A percentile compares a stretch with the other conserved stretches of the same genome.
Evolutionary conservation across 2,888 invertebrate species (phyloP).

Genomic region (Ashinkailepas kermadecensis): DNA sequence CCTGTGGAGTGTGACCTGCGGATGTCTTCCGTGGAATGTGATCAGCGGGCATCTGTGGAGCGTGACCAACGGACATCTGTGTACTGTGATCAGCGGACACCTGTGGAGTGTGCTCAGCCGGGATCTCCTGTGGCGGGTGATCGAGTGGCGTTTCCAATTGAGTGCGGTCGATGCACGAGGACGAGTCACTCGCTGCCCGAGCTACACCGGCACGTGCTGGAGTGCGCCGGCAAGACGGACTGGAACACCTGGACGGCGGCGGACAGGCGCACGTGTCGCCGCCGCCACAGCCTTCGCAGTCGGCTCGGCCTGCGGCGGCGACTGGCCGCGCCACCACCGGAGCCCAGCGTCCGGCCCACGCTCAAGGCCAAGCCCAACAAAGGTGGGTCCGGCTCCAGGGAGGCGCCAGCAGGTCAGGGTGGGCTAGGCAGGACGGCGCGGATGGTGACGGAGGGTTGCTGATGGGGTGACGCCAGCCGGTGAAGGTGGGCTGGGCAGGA

Average conservation of each 20-base stretch:
- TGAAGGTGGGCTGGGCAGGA: no score
- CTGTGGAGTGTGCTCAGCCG: no score
- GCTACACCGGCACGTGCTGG: slow-evolving; percentile 78
- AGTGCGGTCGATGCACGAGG: slow-evolving; percentile 72
- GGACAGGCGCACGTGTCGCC: slow-evolving; percentile 52
- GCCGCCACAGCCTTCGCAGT: slow-evolving; percentile 37
- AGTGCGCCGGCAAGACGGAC: slow-evolving; percentile 78
- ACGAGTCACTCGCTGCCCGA: slow-evolving; percentile 59
- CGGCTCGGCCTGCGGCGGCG: slow-evolving; percentile 46
- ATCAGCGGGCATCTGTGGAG: no score
- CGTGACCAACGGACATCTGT: no score
- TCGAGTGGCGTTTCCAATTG: slow-evolving; percentile 21
- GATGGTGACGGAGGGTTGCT: no score
- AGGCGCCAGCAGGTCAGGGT: no score
- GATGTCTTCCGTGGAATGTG: no score
- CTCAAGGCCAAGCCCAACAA: slow-evolving; percentile 4
- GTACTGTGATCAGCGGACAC: no score
- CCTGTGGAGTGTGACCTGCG: no score
- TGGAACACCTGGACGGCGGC: slow-evolving; percentile 55
- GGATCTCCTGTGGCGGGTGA: no score
- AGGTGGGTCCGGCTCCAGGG: background rate
- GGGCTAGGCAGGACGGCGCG: no score
- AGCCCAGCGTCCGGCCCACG: background rate
- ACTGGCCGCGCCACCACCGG: slow-evolving; percentile 36
- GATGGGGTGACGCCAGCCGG: no score